Evolutionary conservation across 2,888 invertebrate species (phyloP), one percentile per base, ranked within the genome.

Genomic region (Linnaemya tessellans): DNA sequence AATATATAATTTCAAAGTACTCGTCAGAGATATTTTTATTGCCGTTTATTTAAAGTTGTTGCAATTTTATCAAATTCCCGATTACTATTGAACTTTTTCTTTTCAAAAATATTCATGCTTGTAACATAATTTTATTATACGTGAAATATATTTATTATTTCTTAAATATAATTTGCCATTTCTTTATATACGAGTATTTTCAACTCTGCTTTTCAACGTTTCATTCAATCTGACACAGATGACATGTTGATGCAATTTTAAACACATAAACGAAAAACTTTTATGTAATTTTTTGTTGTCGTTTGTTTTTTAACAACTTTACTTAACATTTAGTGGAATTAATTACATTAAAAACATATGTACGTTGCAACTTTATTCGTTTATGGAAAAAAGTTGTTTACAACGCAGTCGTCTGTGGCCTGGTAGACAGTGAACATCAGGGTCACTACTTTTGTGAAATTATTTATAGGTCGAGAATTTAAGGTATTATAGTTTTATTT

Each of bases 331-430:
- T 77, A 82, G 77, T 82, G 64, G 70, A 82, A 82, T 82, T 82
- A 82, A 82, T 82, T 82, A 82, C 70, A 82, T 82, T 82, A 82
- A 71, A 77, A 77, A 77, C 82, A 71, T 77, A 77, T 71, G 81
- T 75, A 60, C 38, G 7, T 13, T 38, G 38, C 35, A 56, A 58
- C 25, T 65, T 49, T 3, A 43, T 30, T 25, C 38, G 38, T 9
- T 13, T 11, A 46, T 46, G 46, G n/a, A 2, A 43, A 46, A 49
- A 30, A 60, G 15, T 38, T 38, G 3, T 20, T 20, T 49, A 51
- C 51, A 25, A 51, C 11, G 11, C 25, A 9, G 62, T 15, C 10
- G 20, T 18, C 15, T 18, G 20, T 15, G 10, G n/a, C n/a, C n/a
- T 22, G 35, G 13, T 15, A 43, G 2, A 7, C 1, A 65, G n/a